phyloP scores from a whole-genome alignment of 2,113 vertebrate species.

The Poecilia latipinna region DNA sequence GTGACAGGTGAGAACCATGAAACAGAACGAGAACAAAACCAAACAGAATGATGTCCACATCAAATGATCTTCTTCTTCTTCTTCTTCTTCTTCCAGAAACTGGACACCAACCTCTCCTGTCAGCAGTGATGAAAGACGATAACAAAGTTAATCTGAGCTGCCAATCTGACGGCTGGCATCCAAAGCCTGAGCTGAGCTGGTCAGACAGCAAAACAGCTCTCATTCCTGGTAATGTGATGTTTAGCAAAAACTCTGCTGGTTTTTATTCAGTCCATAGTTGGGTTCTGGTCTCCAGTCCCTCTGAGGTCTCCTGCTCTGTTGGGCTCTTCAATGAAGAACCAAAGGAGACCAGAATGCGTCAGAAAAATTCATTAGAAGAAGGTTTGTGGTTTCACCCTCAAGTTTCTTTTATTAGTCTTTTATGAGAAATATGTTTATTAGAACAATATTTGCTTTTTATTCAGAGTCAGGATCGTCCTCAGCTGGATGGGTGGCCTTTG shows the following conservation, averaged over 20 bases:
- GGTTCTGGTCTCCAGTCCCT: constrained; percentile 34
- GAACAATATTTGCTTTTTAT: constrained; percentile 1
- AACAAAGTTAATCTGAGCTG: constrained; percentile 68
- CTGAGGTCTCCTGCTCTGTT: constrained; percentile 64
- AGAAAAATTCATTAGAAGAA: fast-evolving
- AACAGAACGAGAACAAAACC: neutral
- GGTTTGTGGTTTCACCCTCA: neutral
- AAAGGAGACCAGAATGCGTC: constrained; percentile 15
- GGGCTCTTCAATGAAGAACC: constrained; percentile 21
- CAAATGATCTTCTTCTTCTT: neutral
- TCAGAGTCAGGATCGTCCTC: constrained; percentile 4
- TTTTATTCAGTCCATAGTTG: constrained; percentile 63
- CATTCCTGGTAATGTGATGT: neutral
- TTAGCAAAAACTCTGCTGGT: constrained; percentile 1
- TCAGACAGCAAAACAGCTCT: neutral
- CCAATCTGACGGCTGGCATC: constrained; percentile 72
- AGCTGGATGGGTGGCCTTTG: constrained; percentile 44
- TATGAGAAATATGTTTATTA: neutral
- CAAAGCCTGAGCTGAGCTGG: constrained; percentile 63
- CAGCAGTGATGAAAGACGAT: neutral
- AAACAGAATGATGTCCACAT: neutral
- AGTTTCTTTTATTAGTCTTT: neutral
- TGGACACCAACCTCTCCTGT: constrained; percentile 53
- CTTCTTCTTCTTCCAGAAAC: constrained; percentile 28
- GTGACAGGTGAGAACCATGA: constrained; percentile 62